Evolutionary conservation across 2,113 vertebrate genomes (phyloP).

Genomic region (Podiceps cristatus): DNA sequence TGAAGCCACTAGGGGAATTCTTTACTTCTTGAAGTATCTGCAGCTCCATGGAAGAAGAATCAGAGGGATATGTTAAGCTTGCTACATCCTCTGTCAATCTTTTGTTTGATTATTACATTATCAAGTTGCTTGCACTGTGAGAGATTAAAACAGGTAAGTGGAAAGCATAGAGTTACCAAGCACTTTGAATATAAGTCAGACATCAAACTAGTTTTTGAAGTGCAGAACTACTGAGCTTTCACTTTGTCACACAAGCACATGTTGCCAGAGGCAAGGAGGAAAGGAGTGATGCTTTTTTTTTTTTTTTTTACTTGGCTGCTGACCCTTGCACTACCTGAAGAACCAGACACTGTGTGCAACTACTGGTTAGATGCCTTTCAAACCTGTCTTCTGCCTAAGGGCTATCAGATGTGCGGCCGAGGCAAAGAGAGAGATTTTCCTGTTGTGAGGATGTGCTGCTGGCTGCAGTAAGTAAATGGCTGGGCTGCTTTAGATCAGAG

Average conservation of each 20-base stretch:
- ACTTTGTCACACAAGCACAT: slow-evolving; percentile 41
- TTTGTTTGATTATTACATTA: slow-evolving; percentile 63
- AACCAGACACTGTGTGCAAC: not conserved
- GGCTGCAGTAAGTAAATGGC: not conserved
- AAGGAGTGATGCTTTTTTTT: not conserved
- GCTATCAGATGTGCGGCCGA: not conserved
- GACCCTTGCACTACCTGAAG: slow-evolving; percentile 6
- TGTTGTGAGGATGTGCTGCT: not conserved
- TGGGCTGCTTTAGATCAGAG: not conserved
- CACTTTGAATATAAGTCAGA: slow-evolving; percentile 36
- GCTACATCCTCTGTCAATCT: slow-evolving; percentile 39
- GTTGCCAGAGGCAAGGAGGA: not conserved
- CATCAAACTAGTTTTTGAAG: slow-evolving; percentile 64
- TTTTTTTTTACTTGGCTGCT: not conserved
- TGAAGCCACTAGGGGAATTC: not conserved
- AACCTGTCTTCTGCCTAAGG: slow-evolving; percentile 1
- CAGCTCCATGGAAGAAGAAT: not conserved
- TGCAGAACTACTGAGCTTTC: slow-evolving; percentile 19
- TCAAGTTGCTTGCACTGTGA: slow-evolving; percentile 27
- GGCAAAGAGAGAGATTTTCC: not conserved
- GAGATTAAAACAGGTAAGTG: slow-evolving; percentile 61
- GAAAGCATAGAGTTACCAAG: not conserved
- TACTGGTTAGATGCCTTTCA: not conserved
- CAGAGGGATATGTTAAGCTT: slow-evolving; percentile 4
- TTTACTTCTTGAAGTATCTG: slow-evolving; percentile 13